These are phyloP conservation scores for Alligator mississippiensis DNA, from an alignment of 2,113 vertebrate species.

Conservation along the genomic window DNA sequence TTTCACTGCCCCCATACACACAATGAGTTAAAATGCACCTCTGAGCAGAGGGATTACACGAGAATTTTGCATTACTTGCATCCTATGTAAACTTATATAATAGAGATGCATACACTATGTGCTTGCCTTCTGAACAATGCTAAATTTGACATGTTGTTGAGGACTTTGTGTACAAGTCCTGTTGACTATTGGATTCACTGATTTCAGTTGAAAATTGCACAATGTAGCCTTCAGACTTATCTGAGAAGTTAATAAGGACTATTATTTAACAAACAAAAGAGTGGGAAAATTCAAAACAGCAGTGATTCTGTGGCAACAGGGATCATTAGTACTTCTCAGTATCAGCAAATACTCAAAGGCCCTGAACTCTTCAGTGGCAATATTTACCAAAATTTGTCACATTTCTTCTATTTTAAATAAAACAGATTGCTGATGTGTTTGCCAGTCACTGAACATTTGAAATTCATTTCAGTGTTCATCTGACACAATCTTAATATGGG, in stretches of 20 bases:
- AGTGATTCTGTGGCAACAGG: not conserved
- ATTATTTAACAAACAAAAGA: not conserved
- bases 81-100: too few relatives aligned
- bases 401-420: not conserved
- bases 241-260: not conserved
- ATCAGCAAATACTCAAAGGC: not conserved
- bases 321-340: not conserved
- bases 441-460: not conserved
- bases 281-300: not conserved
- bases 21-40: too few relatives aligned
- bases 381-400: not conserved
- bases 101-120: too few relatives aligned
- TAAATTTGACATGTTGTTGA: too few relatives aligned
- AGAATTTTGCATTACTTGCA: too few relatives aligned
- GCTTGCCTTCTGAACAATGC: too few relatives aligned
- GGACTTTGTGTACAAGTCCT: too few relatives aligned
- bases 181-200: too few relatives aligned
- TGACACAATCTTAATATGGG: too few relatives aligned
- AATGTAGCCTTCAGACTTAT: not conserved
- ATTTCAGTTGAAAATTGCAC: not conserved
- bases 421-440: not conserved
- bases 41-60: too few relatives aligned
- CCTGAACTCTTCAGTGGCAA: not conserved
- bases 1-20: too few relatives aligned
- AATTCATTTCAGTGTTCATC: too few relatives aligned